Evolutionary conservation across 1,140 invertebrate genomes (phyloP), one percentile per base, ranked within the genome.

Genomic region (Drosophila bifasciata): DNA sequence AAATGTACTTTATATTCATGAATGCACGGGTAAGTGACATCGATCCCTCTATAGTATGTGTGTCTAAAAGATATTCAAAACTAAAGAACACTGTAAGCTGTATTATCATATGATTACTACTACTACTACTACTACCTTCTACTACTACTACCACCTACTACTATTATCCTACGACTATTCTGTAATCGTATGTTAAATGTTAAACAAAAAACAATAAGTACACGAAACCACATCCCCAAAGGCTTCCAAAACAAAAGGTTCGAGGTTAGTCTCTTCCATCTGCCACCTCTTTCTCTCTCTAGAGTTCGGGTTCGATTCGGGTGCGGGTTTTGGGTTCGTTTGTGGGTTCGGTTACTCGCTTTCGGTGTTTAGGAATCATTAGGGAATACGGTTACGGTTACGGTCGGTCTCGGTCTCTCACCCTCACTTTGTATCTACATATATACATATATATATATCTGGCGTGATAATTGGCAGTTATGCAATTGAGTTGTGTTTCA

Each of bases 1-100:
- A 99, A 92, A 98, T 99, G 97, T 99, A 99, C 90, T 99, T 99
- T 91, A 98, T 99, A 90, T 99, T 99, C 93, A 98, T 98, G 95
- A 99, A 99, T 93, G 98, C 98, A 51, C 94, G 98, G 93, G 98
- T 99, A 94, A 95, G 95, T 93, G 51, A n/a, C n/a, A n/a, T 19
- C 45, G 32, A 60, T 45, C 52, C 45, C 16, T 23, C 16, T n/a
- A 62, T 3, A 45, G 48, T 67, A 40, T 49, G 41, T 51, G 44
- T 49, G 57, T 60, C 19, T 40, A 46, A 44, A 50, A n/a, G 15
- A 64, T 55, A 78, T 56, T 28, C 25, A 13, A 44, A 70, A 49
- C 57, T 39, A 46, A 69, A 40, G 49, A 81, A 85, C 80, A 85
- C 79, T 79, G 71, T 84, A 84, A 84, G 79, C 70, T n/a, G 28